These are phyloP conservation scores for Heliothis subflexa DNA, from an alignment of 1,140 invertebrate genomes.

Conservation along the genomic window DNA sequence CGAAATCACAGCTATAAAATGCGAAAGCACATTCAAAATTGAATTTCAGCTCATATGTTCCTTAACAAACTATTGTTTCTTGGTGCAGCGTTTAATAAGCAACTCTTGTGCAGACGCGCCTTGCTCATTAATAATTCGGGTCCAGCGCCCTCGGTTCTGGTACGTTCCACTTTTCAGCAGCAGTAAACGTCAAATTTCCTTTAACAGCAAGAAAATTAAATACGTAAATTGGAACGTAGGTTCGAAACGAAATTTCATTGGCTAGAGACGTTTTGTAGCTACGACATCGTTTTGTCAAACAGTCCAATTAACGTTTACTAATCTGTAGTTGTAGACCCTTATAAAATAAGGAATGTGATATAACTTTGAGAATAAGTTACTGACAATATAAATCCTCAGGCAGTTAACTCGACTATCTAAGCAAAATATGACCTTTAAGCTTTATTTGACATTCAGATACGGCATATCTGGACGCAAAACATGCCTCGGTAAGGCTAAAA, in stretches of 20 bases:
- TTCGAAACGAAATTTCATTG: conserved; percentile 12
- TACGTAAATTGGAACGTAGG: conserved; percentile 21
- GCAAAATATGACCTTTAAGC: background rate
- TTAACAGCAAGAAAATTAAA: conserved; percentile 38
- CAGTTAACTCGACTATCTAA: background rate
- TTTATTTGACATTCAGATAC: conserved; percentile 20
- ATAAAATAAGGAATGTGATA: background rate
- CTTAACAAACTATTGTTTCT: conserved; percentile 45
- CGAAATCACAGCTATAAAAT: background rate
- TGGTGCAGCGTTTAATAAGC: conserved; percentile 40
- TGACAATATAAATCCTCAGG: background rate
- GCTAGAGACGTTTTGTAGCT: background rate
- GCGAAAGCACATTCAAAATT: conserved; percentile 20
- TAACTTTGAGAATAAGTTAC: background rate
- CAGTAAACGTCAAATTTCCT: conserved; percentile 40
- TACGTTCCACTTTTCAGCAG: conserved; percentile 18
- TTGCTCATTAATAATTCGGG: conserved; percentile 46
- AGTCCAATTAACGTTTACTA: background rate
- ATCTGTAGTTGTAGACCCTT: background rate
- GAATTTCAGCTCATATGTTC: conserved; percentile 15
- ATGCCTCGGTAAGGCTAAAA: conserved; percentile 6
- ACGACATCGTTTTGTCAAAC: background rate
- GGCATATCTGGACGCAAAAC: conserved; percentile 21
- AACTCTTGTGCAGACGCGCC: conserved; percentile 14
- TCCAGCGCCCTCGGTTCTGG: conserved; percentile 5